Evolutionary conservation across 2,888 invertebrate species (phyloP), one percentile per base, ranked within the genome.

Genomic region (Caenorhabditis wallacei): DNA sequence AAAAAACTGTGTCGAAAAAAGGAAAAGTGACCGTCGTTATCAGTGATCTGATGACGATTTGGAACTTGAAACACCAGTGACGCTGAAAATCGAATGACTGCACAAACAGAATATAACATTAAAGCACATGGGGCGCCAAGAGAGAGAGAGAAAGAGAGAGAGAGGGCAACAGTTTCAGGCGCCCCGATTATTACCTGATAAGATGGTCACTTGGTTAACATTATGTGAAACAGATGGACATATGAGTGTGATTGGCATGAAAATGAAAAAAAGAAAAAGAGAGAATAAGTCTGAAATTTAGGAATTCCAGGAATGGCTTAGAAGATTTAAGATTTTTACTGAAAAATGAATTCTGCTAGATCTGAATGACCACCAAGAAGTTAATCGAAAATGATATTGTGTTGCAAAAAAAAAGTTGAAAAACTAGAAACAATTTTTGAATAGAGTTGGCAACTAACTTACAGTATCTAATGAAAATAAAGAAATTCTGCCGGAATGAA

Each of bases 61-160:
- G 66, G 66, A 69, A 69, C 76, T 76, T 76, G 76, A 76, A 76
- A 76, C 69, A 57, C 68, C 20, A 53, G 37, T 43, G 59, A 35
- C 37, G 53, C 7, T 37, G 59, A 63, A 20, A 64, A 24, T 53
- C 18, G 24, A 72, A 54, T 63, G 72, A 72, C 63, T 61, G 68
- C 76, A 76, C 76, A 76, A 76, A 76, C 76, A 66, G 13, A 35
- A 76, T 69, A 76, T 69, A 76, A 53, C 53, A 69, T 69, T 51
- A 76, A 76, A 69, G 69, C 75, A 75, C 75, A 75, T 59, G 57
- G 75, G 75, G 63, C 53, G 37, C 43, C 75, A 11, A 35, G 35
- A 54, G n/a, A n/a, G n/a, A n/a, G n/a, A n/a, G n/a, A n/a, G n/a
- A n/a, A n/a, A n/a, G n/a, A n/a, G n/a, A n/a, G n/a, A n/a, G n/a